Percentiles rank a stretch among this genome's conserved stretches.
Evolutionary conservation across 2,888 invertebrate species (phyloP).

Genomic region (Drosophila testacea): DNA sequence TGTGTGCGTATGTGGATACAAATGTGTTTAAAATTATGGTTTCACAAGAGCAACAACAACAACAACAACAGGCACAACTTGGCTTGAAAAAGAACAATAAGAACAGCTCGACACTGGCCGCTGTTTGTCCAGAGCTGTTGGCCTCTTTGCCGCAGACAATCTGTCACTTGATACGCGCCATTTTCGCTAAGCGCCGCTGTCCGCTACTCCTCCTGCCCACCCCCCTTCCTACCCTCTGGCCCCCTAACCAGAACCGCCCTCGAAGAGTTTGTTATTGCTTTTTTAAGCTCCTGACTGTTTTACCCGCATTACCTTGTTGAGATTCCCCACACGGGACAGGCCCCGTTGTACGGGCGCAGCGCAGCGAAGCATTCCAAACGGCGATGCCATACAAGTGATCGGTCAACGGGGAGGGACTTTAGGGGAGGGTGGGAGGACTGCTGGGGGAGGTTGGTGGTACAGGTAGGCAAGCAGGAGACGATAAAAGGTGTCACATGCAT

Average conservation of each 20-base stretch:
- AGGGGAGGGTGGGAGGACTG: not conserved
- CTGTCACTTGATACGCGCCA: conserved; percentile 73
- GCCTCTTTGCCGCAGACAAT: conserved; percentile 77
- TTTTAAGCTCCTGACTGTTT: conserved; percentile 46
- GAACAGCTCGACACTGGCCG: conserved; percentile 1
- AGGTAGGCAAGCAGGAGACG: not conserved
- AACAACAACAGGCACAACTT: conserved; percentile 18
- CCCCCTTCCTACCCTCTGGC: not conserved
- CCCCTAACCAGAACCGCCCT: conserved; percentile 11
- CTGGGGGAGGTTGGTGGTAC: not conserved
- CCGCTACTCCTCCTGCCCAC: not conserved
- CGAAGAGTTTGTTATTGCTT: conserved; percentile 17
- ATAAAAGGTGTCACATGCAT: conserved; percentile 53
- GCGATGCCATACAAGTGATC: conserved; percentile 83
- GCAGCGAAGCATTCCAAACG: conserved; percentile 76
- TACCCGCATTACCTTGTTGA: conserved; percentile 61
- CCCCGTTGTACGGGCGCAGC: conserved; percentile 74
- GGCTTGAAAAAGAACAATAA: conserved; percentile 4
- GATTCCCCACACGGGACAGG: conserved; percentile 55
- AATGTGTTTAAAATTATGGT: conserved; percentile 67
- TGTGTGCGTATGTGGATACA: not conserved
- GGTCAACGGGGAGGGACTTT: not conserved
- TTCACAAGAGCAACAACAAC: conserved; percentile 61
- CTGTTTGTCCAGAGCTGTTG: conserved; percentile 33
- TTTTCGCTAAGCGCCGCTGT: conserved; percentile 61